A percentile compares a stretch with the other conserved stretches of the same genome.
phyloP scores from a whole-genome alignment of 2,113 vertebrate genomes.

The Xiphorhynchus elegans region DNA sequence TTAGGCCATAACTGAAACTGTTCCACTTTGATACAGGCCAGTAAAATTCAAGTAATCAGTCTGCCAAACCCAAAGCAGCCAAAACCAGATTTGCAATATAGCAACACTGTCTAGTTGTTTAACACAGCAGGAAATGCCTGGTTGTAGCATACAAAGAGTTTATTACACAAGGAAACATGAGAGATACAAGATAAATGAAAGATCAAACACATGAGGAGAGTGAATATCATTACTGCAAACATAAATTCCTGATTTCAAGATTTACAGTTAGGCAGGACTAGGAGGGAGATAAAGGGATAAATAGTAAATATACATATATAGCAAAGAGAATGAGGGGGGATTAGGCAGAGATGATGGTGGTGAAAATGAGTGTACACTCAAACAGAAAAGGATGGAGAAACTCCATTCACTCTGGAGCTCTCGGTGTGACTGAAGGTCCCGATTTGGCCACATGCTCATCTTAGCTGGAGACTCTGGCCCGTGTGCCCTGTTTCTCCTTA shows the following conservation, averaged over 20 bases:
- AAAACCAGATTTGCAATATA: background rate
- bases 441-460: background rate
- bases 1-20: background rate
- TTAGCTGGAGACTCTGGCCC: background rate
- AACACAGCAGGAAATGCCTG: background rate
- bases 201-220: background rate
- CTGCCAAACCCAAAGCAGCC: background rate
- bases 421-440: background rate
- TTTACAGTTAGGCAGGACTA: background rate
- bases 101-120: background rate
- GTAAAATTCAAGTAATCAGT: background rate
- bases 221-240: background rate
- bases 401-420: background rate
- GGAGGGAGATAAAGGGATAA: background rate
- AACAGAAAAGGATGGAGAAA: background rate
- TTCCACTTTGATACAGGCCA: background rate
- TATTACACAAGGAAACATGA: background rate
- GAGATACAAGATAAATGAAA: background rate
- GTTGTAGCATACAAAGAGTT: background rate
- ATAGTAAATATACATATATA: background rate
- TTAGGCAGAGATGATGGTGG: background rate
- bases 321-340: background rate
- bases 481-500: background rate
- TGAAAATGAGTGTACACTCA: background rate
- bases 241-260: background rate